Evolutionary conservation across 2,113 vertebrate genomes (phyloP).

Genomic region (Paraplagusia blochii): DNA sequence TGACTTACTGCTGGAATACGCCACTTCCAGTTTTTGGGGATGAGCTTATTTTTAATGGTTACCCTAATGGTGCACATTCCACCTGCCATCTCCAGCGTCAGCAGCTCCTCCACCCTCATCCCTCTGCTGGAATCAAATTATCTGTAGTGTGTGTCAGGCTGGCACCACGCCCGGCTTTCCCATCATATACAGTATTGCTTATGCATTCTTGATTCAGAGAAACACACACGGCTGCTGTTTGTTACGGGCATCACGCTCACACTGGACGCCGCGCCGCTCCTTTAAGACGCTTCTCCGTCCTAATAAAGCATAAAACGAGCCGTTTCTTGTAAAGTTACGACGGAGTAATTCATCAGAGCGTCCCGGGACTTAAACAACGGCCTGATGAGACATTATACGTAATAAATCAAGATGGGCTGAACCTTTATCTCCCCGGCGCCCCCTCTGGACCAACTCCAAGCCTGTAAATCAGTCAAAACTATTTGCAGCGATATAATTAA

Average conservation of each 20-base stretch:
- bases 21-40: conserved; percentile 71
- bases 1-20: conserved; percentile 67
- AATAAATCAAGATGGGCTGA: conserved; percentile 72
- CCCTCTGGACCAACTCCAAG: conserved; percentile 57
- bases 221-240: conserved; percentile 37
- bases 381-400: conserved; percentile 73
- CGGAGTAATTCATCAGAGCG: conserved; percentile 59
- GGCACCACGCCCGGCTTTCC: conserved; percentile 60
- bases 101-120: conserved; percentile 46
- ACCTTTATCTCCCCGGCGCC: conserved; percentile 62
- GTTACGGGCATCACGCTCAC: conserved; percentile 18
- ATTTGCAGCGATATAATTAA: conserved; percentile 59
- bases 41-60: conserved; percentile 67
- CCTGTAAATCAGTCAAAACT: conserved; percentile 69
- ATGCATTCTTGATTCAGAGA: conserved; percentile 49
- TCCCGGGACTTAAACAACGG: conserved; percentile 62
- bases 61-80: conserved; percentile 51
- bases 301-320: conserved; percentile 47
- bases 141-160: conserved; percentile 59
- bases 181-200: conserved; percentile 50
- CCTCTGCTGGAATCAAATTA: conserved; percentile 67
- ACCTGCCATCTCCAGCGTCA: conserved; percentile 60
- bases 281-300: conserved; percentile 35
- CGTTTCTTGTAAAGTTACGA: conserved; percentile 53
- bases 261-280: conserved; percentile 13